Conservation (phyloP, 2,797 vertebrate species). For the Platalea minor region DNA sequence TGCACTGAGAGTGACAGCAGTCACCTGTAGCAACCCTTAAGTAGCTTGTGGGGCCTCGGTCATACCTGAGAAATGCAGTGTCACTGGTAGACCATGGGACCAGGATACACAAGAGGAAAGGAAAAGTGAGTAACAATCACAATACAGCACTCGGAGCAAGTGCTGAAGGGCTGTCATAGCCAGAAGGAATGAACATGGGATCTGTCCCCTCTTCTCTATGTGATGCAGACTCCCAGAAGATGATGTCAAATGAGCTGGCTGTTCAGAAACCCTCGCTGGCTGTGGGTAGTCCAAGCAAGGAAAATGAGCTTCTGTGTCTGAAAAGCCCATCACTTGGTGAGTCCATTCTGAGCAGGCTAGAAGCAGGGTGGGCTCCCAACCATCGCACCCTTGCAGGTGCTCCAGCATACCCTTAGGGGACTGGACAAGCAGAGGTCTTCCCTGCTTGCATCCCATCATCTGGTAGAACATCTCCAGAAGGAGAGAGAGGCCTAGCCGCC, state of each 20-base stretch:
- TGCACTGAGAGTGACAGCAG: neutral
- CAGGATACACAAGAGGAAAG: neutral
- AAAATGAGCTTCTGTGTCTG: constrained; percentile 37
- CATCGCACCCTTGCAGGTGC: neutral
- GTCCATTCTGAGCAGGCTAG: neutral
- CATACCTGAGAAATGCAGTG: neutral
- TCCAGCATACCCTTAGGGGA: neutral
- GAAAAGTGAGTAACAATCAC: neutral
- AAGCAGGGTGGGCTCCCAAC: neutral
- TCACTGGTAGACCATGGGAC: fast-evolving
- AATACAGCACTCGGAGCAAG: neutral
- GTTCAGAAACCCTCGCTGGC: constrained; percentile 47
- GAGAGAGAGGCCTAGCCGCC: neutral
- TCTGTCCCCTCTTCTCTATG: neutral
- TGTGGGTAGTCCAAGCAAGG: constrained; percentile 33
- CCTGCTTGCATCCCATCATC: neutral
- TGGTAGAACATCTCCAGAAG: neutral
- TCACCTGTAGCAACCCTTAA: neutral
- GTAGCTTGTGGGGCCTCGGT: neutral
- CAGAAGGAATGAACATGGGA: neutral
- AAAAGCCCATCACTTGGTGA: constrained; percentile 14
- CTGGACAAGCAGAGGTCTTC: neutral
- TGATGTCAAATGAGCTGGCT: constrained; percentile 26
- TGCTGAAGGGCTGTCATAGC: neutral
- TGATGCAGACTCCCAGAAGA: constrained; percentile 39